A percentile compares a stretch with the other conserved stretches of the same genome.
These are phyloP conservation scores for Vollenhovia emeryi DNA, from an alignment of 1,140 invertebrate species.

Conservation along the genomic window DNA sequence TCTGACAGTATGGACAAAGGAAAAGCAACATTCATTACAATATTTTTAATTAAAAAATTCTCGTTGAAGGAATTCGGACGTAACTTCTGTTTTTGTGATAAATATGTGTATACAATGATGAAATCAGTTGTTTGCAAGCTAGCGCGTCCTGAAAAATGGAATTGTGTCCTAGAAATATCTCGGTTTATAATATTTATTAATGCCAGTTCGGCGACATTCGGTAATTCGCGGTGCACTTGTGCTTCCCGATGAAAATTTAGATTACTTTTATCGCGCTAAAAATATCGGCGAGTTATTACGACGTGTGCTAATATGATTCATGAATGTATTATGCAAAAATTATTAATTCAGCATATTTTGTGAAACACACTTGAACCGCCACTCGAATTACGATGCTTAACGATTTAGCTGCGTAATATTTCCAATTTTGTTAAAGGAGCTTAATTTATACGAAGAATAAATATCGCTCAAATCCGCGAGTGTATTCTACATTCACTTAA, in stretches of 20 bases:
- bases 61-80: neutral
- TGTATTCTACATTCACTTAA: neutral
- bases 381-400: neutral
- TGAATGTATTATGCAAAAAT: neutral
- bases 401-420: neutral
- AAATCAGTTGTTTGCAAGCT: neutral
- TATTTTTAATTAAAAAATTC: neutral
- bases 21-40: neutral
- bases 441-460: neutral
- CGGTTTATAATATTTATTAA: neutral
- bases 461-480: neutral
- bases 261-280: neutral
- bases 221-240: neutral
- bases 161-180: neutral
- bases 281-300: neutral
- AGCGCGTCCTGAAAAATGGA: neutral
- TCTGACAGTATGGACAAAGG: neutral
- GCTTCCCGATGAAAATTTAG: neutral
- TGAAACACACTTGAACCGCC: neutral
- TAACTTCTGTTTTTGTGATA: neutral
- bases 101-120: neutral
- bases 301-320: neutral
- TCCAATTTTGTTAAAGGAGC: neutral
- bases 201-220: neutral
- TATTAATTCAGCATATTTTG: neutral